These are phyloP conservation scores for Drosophila elegans DNA, from an alignment of 1,140 invertebrate genomes.

Conservation along the genomic window DNA sequence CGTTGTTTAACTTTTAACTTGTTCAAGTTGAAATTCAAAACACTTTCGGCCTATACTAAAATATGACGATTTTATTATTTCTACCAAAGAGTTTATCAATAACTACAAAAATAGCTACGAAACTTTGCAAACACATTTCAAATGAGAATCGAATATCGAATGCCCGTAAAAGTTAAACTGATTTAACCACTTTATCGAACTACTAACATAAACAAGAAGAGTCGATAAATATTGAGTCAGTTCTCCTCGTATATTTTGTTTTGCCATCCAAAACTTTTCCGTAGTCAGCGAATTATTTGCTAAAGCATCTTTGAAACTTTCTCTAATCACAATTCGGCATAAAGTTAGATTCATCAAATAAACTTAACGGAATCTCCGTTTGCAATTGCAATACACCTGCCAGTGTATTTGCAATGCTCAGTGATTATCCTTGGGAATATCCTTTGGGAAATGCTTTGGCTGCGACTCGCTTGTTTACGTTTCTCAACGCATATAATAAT, in stretches of 20 bases:
- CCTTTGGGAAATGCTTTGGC: conserved; percentile 9
- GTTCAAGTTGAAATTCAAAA: too few species aligned
- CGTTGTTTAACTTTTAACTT: too few species aligned
- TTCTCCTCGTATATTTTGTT: conserved; percentile 18
- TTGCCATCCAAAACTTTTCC: conserved; percentile 2
- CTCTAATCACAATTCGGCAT: conserved; percentile 32
- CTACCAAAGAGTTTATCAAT: background rate
- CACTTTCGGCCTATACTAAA: too few species aligned
- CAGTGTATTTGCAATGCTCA: conserved; percentile 22
- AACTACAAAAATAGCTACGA: background rate
- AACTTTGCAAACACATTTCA: conserved; percentile 3
- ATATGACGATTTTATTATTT: too few species aligned
- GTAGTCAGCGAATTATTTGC: conserved; percentile 19
- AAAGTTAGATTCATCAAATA: conserved; percentile 31
- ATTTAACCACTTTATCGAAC: background rate
- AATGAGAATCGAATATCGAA: background rate
- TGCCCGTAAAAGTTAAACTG: conserved; percentile 6
- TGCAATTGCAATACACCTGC: conserved; percentile 16
- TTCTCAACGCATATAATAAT: conserved; percentile 24
- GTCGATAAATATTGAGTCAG: conserved; percentile 24
- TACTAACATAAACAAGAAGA: background rate
- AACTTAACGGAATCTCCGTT: conserved; percentile 6
- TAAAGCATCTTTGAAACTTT: conserved; percentile 20
- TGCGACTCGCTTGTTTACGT: conserved; percentile 17
- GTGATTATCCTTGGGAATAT: conserved; percentile 30